Evolutionary conservation across 1,140 invertebrate species (phyloP).

Genomic region (Procambarus clarkii): DNA sequence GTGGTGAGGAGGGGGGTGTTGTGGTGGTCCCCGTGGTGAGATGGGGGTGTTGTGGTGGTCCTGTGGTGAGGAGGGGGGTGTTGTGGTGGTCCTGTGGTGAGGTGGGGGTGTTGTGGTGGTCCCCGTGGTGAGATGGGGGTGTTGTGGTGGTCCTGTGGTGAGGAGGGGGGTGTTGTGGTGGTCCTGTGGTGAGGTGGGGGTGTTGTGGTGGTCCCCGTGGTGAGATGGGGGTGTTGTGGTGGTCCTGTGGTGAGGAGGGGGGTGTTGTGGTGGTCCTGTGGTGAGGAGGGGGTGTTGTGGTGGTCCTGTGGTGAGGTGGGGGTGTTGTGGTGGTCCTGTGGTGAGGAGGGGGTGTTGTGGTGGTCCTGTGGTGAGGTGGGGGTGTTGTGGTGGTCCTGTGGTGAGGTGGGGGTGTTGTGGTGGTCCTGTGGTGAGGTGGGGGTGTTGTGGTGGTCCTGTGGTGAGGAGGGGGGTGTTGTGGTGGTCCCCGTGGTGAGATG

Average conservation of each 20-base stretch:
- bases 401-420: not conserved
- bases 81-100: not conserved
- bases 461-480: not conserved
- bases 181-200: not conserved
- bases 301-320: not conserved
- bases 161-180: not conserved
- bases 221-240: not conserved
- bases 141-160: slow-evolving; percentile 7
- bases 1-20: not conserved
- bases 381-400: not conserved
- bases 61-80: not conserved
- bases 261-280: not conserved
- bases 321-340: not conserved
- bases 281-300: not conserved
- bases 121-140: not conserved
- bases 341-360: not conserved
- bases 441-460: not conserved
- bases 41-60: not conserved
- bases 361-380: too few species aligned
- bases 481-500: not conserved
- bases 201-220: not conserved
- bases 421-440: not conserved
- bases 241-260: not conserved
- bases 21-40: not conserved
- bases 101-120: not conserved